A percentile compares a stretch with the other conserved stretches of the same genome.
Evolutionary conservation across 2,113 vertebrate species (phyloP).

Genomic region (Macrotis lagotis): DNA sequence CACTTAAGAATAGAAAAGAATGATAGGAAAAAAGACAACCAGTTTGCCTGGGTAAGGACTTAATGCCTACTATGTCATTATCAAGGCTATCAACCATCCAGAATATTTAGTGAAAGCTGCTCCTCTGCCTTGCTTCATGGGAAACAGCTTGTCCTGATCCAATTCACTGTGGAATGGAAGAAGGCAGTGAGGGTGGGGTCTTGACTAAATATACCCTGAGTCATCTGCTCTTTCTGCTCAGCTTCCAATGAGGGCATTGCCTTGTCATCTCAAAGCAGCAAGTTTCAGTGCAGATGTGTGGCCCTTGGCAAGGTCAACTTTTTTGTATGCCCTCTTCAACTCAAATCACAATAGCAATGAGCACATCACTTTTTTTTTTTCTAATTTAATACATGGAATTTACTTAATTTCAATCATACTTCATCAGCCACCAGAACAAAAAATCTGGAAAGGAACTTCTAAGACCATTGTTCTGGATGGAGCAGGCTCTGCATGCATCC

Average conservation of each 20-base stretch:
- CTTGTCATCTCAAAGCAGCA: not conserved
- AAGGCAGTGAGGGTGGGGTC: not conserved
- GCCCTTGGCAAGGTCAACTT: not conserved
- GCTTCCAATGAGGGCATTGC: not conserved
- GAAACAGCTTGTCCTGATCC: not conserved
- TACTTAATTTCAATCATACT: constrained; percentile 53
- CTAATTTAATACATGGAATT: constrained; percentile 67
- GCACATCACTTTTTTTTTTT: constrained; percentile 49
- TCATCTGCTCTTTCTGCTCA: not conserved
- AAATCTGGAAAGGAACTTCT: constrained; percentile 56
- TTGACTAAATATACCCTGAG: not conserved
- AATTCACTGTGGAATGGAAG: not conserved
- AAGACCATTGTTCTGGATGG: constrained; percentile 29
- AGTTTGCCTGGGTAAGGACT: not conserved
- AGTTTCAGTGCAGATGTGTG: not conserved
- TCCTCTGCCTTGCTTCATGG: not conserved
- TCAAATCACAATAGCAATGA: constrained; percentile 61
- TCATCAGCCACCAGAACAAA: constrained; percentile 58
- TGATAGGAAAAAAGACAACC: not conserved
- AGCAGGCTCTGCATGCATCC: not conserved
- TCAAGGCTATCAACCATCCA: not conserved
- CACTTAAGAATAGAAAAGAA: not conserved
- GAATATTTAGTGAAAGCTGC: not conserved
- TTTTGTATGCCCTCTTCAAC: constrained; percentile 16
- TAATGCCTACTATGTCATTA: not conserved